These are phyloP conservation scores for Porites australiensis DNA, from an alignment of 64 coral and sea anemone genomes.

Conservation along the genomic window DNA sequence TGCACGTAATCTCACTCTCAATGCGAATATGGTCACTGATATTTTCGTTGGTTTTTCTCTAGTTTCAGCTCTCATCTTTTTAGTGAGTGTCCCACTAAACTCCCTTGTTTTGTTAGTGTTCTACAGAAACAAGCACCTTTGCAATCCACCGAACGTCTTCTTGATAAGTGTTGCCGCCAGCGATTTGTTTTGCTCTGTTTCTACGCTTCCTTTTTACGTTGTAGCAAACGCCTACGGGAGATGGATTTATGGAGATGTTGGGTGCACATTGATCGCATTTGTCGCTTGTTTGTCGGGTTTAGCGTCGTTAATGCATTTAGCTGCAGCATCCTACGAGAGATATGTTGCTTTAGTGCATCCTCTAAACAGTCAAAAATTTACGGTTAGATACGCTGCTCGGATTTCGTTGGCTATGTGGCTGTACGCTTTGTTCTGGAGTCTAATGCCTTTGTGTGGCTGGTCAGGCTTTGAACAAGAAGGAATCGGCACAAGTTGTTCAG, in stretches of 20 bases:
- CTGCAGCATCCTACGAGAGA: constrained; percentile 38
- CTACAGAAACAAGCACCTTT: constrained; percentile 37
- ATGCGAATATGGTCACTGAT: too few species aligned
- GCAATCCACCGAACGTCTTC: constrained; percentile 53
- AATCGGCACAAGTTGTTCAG: constrained; percentile 55
- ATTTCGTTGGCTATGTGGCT: constrained; percentile 12
- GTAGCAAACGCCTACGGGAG: constrained; percentile 35
- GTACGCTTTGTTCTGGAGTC: constrained; percentile 45
- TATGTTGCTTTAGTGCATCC: constrained; percentile 33
- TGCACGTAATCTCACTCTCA: too few species aligned
- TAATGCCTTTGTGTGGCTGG: constrained; percentile 46
- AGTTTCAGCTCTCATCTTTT: too few species aligned
- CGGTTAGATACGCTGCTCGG: background rate
- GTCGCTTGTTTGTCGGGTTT: constrained; percentile 34
- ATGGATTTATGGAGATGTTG: constrained; percentile 37
- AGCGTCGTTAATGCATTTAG: constrained; percentile 32
- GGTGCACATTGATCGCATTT: constrained; percentile 41
- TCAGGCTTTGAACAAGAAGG: constrained; percentile 59
- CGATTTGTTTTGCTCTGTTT: constrained; percentile 20
- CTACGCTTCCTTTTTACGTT: constrained; percentile 19
- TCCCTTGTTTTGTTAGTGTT: constrained; percentile 25
- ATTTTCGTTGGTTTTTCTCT: too few species aligned
- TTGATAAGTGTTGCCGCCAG: constrained; percentile 5
- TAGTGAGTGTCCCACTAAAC: constrained; percentile 8
- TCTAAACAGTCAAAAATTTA: background rate